Evolutionary conservation across 1,140 invertebrate species (phyloP).

Genomic region (Anadara kagoshimensis): DNA sequence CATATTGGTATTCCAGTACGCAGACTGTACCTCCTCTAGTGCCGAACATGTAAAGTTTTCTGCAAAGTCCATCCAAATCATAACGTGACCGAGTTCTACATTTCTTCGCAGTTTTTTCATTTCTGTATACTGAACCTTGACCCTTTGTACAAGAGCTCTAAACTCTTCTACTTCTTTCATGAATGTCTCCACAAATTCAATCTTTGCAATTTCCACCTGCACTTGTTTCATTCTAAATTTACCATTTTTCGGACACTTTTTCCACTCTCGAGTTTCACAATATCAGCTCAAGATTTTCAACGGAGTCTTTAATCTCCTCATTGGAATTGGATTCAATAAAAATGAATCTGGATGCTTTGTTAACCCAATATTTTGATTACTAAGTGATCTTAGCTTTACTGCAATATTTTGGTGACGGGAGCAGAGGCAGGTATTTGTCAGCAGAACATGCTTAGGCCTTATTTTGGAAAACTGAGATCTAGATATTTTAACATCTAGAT

Average conservation of each 20-base stretch:
- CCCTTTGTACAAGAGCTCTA: background rate
- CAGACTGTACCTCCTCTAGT: slow-evolving; percentile 3
- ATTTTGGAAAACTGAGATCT: slow-evolving; percentile 4
- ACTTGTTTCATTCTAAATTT: background rate
- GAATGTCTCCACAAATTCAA: background rate
- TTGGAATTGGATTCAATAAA: background rate
- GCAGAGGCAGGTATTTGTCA: background rate
- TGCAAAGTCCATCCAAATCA: slow-evolving; percentile 22
- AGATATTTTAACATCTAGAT: slow-evolving; percentile 15
- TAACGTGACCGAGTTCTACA: background rate
- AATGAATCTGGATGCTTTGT: slow-evolving; percentile 21
- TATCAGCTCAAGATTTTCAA: background rate
- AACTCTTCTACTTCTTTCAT: background rate
- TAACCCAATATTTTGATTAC: background rate
- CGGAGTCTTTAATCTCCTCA: background rate
- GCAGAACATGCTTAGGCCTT: slow-evolving; percentile 2
- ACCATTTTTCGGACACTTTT: background rate
- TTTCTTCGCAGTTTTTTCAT: background rate
- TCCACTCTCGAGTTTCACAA: background rate
- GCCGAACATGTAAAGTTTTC: slow-evolving; percentile 1
- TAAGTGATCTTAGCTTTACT: slow-evolving; percentile 18
- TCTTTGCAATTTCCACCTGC: background rate
- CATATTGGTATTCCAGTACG: slow-evolving; percentile 15
- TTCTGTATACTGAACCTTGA: slow-evolving; percentile 3
- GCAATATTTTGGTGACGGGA: slow-evolving; percentile 35